A percentile compares a stretch with the other conserved stretches of the same genome.
Evolutionary conservation across 2,888 invertebrate genomes (phyloP).

Genomic region (Tenthredo livida): DNA sequence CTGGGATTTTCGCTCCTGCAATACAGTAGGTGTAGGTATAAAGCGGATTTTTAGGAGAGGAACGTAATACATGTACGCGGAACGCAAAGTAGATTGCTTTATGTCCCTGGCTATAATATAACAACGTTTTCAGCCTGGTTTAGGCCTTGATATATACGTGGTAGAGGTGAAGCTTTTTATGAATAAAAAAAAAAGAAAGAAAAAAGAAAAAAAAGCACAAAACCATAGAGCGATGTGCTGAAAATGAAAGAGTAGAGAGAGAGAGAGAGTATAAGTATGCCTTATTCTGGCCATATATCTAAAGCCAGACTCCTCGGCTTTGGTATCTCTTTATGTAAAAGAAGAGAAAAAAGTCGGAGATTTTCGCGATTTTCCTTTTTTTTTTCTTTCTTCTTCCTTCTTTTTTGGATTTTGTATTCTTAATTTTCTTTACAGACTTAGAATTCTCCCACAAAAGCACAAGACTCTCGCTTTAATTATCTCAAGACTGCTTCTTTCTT

Average conservation of each 20-base stretch:
- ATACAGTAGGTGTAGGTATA: not conserved
- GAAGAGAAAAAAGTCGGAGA: not conserved
- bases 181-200: not conserved
- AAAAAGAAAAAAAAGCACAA: not conserved
- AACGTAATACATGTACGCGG: constrained; percentile 16
- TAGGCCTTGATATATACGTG: constrained; percentile 2
- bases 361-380: not conserved
- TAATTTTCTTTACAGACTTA: constrained; percentile 8
- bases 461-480: constrained; percentile 14
- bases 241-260: constrained; percentile 9
- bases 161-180: not conserved
- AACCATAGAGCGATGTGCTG: not conserved
- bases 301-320: constrained; percentile 14
- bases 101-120: constrained; percentile 34
- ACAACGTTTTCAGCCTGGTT: constrained; percentile 31
- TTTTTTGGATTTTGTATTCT: not conserved
- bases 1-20: constrained; percentile 11
- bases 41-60: constrained; percentile 18
- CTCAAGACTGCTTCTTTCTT: not conserved
- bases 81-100: constrained; percentile 46
- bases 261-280: not conserved
- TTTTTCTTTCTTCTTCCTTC: no score
- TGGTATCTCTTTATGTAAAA: not conserved
- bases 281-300: not conserved
- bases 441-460: not conserved